Evolutionary conservation across 2,797 vertebrate genomes (phyloP).

Genomic region (Rhinogobio ventralis): DNA sequence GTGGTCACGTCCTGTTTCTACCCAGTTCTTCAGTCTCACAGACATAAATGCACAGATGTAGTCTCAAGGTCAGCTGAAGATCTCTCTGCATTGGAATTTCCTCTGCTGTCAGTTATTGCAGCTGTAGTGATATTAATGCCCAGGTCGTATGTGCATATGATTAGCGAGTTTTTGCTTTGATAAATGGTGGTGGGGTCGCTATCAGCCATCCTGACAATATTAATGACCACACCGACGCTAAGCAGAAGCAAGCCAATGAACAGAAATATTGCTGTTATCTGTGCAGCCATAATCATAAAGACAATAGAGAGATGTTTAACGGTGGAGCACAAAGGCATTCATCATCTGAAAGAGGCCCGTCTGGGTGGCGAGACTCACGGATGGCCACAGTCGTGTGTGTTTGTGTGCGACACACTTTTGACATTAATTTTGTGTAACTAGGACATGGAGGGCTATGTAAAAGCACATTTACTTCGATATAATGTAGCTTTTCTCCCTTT

Average conservation of each 20-base stretch:
- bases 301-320: conserved; percentile 59
- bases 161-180: conserved; percentile 49
- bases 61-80: conserved; percentile 50
- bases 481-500: neutral
- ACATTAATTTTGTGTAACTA: conserved; percentile 1
- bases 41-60: conserved; percentile 17
- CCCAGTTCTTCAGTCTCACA: neutral
- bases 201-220: conserved; percentile 53
- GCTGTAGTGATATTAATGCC: conserved; percentile 47
- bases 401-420: conserved; percentile 14
- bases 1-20: conserved; percentile 23
- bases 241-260: conserved; percentile 54
- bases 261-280: conserved; percentile 67
- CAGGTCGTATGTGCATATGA: conserved; percentile 38
- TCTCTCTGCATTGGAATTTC: conserved; percentile 17
- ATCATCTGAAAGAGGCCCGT: conserved; percentile 45
- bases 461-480: conserved; percentile 16
- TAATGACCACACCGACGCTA: conserved; percentile 52
- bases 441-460: conserved; percentile 28
- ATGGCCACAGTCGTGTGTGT: neutral
- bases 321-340: conserved; percentile 52
- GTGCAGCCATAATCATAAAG: conserved; percentile 55
- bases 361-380: conserved; percentile 23
- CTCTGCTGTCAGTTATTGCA: conserved; percentile 36
- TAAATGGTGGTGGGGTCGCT: conserved; percentile 45